Evolutionary conservation across 2,888 invertebrate species (phyloP).

Genomic region (Acanthosoma haemorrhoidale): DNA sequence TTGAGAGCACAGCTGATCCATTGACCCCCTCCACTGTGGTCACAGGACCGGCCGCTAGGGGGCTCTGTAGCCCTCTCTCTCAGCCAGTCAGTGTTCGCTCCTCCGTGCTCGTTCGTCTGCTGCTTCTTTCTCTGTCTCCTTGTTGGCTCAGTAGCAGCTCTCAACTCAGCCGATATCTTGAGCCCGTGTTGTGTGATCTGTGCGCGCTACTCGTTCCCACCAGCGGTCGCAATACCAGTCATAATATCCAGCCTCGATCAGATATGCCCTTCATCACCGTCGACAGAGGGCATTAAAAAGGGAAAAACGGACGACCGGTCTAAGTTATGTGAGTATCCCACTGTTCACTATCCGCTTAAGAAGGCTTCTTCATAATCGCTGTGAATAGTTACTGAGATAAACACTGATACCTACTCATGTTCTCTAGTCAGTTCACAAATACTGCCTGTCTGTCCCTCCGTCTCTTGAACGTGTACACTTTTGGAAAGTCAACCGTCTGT

Average conservation of each 20-base stretch:
- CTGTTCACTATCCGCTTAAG: too few relatives aligned
- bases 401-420: too few relatives aligned
- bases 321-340: conserved; percentile 22
- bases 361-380: too few relatives aligned
- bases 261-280: conserved; percentile 16
- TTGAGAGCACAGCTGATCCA: conserved; percentile 1
- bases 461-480: not conserved
- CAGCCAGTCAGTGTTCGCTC: not conserved
- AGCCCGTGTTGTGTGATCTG: not conserved
- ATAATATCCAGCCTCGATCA: not conserved
- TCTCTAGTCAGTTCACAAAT: too few relatives aligned
- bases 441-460: too few relatives aligned
- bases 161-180: too few relatives aligned
- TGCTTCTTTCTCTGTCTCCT: not conserved
- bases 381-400: too few relatives aligned
- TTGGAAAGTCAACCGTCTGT: not conserved
- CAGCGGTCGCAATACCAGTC: too few relatives aligned
- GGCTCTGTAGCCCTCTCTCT: too few relatives aligned
- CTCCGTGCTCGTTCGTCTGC: not conserved
- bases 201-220: not conserved
- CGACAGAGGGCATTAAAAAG: not conserved
- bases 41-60: not conserved
- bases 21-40: not conserved
- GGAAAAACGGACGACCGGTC: conserved; percentile 21
- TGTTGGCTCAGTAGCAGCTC: not conserved